Conservation (phyloP, 2,888 invertebrate species). For the Podabrus alpinus region DNA sequence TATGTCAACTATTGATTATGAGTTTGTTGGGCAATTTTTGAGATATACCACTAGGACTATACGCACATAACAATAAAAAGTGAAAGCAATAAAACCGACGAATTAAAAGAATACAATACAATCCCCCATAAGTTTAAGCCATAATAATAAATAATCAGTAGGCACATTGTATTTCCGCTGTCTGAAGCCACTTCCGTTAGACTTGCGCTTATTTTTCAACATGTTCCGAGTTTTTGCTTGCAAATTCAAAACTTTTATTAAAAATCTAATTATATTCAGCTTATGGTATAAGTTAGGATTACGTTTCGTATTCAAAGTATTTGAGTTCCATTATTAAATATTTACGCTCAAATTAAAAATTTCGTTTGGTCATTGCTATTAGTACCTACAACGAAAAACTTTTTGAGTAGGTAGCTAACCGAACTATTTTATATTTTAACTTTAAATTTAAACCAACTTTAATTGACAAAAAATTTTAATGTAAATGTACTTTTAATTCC, state of each 20-base stretch:
- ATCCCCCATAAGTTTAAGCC: slow-evolving; percentile 45
- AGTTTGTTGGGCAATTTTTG: background rate
- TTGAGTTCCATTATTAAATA: slow-evolving; percentile 18
- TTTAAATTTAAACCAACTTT: background rate
- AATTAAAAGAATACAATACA: slow-evolving; percentile 41
- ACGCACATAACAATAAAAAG: slow-evolving; percentile 12
- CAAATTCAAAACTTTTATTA: slow-evolving; percentile 30
- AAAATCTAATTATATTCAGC: slow-evolving; percentile 27
- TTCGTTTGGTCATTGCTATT: slow-evolving; percentile 17
- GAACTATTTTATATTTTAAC: background rate
- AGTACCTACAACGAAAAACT: background rate
- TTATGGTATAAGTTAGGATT: slow-evolving; percentile 25
- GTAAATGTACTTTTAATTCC: background rate
- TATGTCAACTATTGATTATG: background rate
- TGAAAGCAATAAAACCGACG: slow-evolving; percentile 23
- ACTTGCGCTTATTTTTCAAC: slow-evolving; percentile 32
- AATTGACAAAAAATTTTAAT: background rate
- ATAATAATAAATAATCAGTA: slow-evolving; percentile 53
- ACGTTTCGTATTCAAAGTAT: slow-evolving; percentile 13
- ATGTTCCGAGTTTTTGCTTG: slow-evolving; percentile 25
- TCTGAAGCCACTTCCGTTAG: slow-evolving; percentile 39
- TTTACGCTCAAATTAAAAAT: slow-evolving; percentile 21
- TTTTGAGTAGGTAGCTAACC: background rate
- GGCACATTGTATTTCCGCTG: slow-evolving; percentile 49
- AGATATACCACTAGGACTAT: background rate